Percentiles rank a stretch among this genome's conserved stretches.
phyloP scores from a whole-genome alignment of 2,113 vertebrate genomes.

The Peromyscus maniculatus region DNA sequence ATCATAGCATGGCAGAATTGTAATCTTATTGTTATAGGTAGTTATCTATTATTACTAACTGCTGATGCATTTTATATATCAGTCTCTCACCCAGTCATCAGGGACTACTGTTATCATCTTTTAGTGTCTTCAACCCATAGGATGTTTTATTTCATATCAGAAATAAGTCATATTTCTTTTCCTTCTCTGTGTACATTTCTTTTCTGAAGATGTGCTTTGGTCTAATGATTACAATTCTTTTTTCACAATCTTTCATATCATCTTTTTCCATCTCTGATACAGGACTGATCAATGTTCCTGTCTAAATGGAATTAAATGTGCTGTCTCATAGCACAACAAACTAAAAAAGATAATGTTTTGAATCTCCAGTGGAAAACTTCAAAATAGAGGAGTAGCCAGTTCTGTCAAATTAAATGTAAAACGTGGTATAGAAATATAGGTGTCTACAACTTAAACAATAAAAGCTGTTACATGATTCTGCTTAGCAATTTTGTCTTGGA shows the following conservation, averaged over 20 bases:
- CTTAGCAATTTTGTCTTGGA: not conserved
- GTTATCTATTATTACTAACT: not conserved
- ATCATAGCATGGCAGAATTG: not conserved
- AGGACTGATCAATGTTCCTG: not conserved
- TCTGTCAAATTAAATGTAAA: not conserved
- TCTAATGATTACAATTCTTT: conserved; percentile 14
- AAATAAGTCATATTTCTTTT: not conserved
- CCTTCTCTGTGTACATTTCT: not conserved
- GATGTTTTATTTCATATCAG: not conserved
- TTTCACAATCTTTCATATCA: not conserved
- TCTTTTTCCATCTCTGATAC: not conserved
- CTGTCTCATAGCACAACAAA: not conserved
- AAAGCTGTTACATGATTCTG: not conserved
- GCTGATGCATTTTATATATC: not conserved
- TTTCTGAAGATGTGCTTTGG: not conserved
- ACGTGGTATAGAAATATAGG: not conserved
- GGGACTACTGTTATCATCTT: not conserved
- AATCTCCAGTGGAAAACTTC: not conserved
- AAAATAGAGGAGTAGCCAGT: not conserved
- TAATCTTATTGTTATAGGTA: not conserved
- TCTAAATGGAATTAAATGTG: conserved; percentile 45
- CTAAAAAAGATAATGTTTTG: not conserved
- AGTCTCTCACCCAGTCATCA: not conserved
- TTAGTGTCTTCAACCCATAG: not conserved
- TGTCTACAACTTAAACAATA: not conserved